Evolutionary conservation across 1,140 invertebrate genomes (phyloP), one percentile per base, ranked within the genome.

Genomic region (Semibalanus balanoides): DNA sequence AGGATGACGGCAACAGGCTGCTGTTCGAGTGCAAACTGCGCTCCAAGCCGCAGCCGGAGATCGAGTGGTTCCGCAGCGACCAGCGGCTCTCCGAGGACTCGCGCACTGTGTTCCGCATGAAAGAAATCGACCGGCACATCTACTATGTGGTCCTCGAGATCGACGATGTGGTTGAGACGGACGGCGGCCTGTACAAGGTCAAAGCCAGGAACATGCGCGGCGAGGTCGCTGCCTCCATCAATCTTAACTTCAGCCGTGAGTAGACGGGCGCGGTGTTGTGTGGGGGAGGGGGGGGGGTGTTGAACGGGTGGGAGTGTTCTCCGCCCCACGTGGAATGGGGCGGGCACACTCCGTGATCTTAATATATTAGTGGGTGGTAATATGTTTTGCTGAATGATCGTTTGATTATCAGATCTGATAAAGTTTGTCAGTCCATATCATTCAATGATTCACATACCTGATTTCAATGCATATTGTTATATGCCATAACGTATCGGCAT

Each of bases 161-260:
- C 80, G 92, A 96, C 83, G 94, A 97, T 84, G 96, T 98, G 80
- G 90, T 96, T 84, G 95, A 97, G 88, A 91, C 90, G 30, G 96
- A 99, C 85, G 95, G 94, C 78, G 96, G 96, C 81, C 90, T 96
- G 76, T 99, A 99, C 87, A 96, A 96, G 86, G 95, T 98, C 82
- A 95, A 95, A 85, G 96, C 96, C 80, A 96, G 95, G 85, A 99
- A 98, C 85, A 95, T 93, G 85, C 93, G 94, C 87, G 96, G 96
- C 83, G 96, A 98, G 88, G 95, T 98, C 82, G 92, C 95, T 77
- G 96, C 96, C 79, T 97, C 95, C 81, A 98, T 99, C 85, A 98
- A 97, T 85, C 90, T 99, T 82, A 98, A 98, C 88, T 98, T 99
- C 85, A 96, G 94, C 85, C 94, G 95, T 97, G 86, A 95, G 94